Conservation (phyloP, 2,888 invertebrate genomes). For the Augiades crinisus region DNA sequence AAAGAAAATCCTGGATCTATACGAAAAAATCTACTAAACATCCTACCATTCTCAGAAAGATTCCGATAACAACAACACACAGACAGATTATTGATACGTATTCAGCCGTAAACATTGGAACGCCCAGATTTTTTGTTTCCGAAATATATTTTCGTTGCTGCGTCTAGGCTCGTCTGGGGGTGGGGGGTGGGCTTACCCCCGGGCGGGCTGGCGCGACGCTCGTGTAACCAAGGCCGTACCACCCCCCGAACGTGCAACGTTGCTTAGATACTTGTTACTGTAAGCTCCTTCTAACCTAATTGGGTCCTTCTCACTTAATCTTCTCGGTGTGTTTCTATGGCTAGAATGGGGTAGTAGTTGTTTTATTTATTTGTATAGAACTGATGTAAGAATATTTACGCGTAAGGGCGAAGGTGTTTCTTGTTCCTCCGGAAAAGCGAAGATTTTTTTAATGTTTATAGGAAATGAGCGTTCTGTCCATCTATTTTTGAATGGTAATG, state of each 20-base stretch:
- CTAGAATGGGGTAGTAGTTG: too few relatives aligned
- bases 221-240: slow-evolving; percentile 58
- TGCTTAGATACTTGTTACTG: not conserved
- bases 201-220: slow-evolving; percentile 57
- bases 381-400: too few relatives aligned
- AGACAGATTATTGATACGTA: not conserved
- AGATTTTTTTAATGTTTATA: too few relatives aligned
- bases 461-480: too few relatives aligned
- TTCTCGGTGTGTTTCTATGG: not conserved
- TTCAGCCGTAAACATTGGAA: not conserved
- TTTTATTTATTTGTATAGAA: too few relatives aligned
- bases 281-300: slow-evolving; percentile 1
- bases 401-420: too few relatives aligned
- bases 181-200: slow-evolving; percentile 27
- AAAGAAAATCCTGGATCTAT: too few relatives aligned
- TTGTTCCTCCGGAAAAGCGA: too few relatives aligned
- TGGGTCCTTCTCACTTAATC: not conserved
- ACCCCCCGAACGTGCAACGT: slow-evolving; percentile 1
- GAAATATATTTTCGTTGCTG: slow-evolving; percentile 45
- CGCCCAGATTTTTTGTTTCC: slow-evolving; percentile 24
- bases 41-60: too few relatives aligned
- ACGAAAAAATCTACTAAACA: too few relatives aligned
- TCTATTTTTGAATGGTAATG: too few relatives aligned
- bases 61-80: not conserved
- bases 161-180: slow-evolving; percentile 43